Percentiles rank a stretch among this genome's conserved stretches.
These are phyloP conservation scores for Rhinogobio ventralis DNA, from an alignment of 2,797 vertebrate species.

Conservation along the genomic window DNA sequence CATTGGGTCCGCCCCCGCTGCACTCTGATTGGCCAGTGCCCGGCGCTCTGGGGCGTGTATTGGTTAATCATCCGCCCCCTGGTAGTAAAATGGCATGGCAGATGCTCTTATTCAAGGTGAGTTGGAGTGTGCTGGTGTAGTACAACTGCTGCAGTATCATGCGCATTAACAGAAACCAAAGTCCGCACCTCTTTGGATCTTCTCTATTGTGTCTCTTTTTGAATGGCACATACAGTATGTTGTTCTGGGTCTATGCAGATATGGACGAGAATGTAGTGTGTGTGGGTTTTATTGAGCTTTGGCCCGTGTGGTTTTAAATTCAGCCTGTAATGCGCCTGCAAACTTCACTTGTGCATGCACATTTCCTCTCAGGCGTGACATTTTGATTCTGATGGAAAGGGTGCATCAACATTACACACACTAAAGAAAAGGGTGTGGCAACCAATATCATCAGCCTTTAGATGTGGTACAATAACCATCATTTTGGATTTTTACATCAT, in stretches of 20 bases:
- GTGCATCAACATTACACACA: constrained; percentile 51
- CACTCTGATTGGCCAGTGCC: constrained; percentile 70
- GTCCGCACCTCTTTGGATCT: constrained; percentile 69
- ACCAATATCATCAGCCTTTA: constrained; percentile 58
- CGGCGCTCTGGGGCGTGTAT: constrained; percentile 76
- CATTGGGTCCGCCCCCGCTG: constrained; percentile 76
- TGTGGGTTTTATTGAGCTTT: background rate
- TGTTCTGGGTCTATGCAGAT: background rate
- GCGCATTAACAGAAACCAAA: constrained; percentile 88
- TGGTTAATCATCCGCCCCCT: constrained; percentile 75
- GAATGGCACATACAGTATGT: constrained; percentile 1
- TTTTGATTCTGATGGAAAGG: constrained; percentile 60
- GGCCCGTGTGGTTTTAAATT: background rate
- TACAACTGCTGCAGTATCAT: constrained; percentile 95
- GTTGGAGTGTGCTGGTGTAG: constrained; percentile 90
- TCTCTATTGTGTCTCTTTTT: constrained; percentile 15
- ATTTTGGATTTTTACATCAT: background rate
- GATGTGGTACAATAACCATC: constrained; percentile 10
- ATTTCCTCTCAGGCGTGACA: constrained; percentile 2
- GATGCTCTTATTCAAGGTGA: constrained; percentile 90
- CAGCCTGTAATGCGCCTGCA: background rate
- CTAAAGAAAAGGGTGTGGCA: constrained; percentile 76
- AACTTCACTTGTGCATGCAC: constrained; percentile 32
- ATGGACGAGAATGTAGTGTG: background rate
- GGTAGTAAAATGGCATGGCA: constrained; percentile 73